Base-by-base conservation (phyloP, 2,113 vertebrate species). In the Aegithalos caudatus region DNA sequence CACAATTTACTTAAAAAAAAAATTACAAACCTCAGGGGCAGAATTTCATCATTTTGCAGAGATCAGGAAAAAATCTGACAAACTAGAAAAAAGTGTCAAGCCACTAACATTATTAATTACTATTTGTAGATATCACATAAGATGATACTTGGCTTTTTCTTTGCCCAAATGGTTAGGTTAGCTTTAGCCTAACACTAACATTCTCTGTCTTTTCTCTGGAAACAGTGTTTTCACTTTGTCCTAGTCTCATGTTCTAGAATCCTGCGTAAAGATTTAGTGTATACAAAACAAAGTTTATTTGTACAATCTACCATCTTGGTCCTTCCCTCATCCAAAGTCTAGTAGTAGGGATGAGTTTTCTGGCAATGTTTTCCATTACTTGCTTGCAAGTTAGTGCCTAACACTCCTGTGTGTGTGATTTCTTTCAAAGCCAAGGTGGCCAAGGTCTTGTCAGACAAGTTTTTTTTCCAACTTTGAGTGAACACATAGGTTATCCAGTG, bases 341-440 rank as follows among this genome's bases (percentile, higher is more conserved):
- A 45, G 27, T 10, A 42, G 23, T 2, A 91, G 10, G 23, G 28
- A 20, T 35, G 50, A 79, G 11, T 64, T 76, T 88, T 79, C 66
- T 35, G n/a, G 45, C 45, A 81, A 70, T 37, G 42, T 37, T 67
- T 61, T 65, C 14, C 22, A 29, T 62, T 40, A 33, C 14, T 47
- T 79, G 29, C 61, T 54, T 60, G 44, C 33, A 45, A 35, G 25
- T 65, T 47, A 54, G 57, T 9, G 37, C 35, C n/a, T 31, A 71
- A 24, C 13, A 25, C n/a, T 1, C 1, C 20, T 33, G 0, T n/a
- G 17, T 38, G 33, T n/a, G 53, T n/a, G 48, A 40, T 45, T 65
- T 51, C 74, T 71, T 78, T 20, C 60, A 88, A 94, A 80, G 58
- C 25, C 62, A 61, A 71, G 38, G 25, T 4, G 12, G 37, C 79